Evolutionary conservation across 92 coral and sea anemone species (phyloP), one percentile per base, ranked within the genome.

Genomic region (Galaxea fascicularis): DNA sequence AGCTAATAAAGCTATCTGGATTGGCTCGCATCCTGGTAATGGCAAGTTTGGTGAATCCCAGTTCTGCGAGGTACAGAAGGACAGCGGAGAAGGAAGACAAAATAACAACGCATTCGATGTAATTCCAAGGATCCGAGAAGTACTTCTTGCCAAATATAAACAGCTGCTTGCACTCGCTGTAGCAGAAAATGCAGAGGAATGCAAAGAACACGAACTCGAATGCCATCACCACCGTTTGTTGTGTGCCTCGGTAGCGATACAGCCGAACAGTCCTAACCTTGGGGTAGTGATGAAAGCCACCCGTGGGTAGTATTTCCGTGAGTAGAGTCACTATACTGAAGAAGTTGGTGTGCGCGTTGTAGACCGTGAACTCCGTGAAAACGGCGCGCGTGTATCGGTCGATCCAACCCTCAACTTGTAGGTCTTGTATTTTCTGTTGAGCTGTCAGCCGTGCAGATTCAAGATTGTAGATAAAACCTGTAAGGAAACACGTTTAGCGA

Each of bases 381-480:
- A 95, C 73, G 29, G 95, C 98, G 0, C 98, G 92, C 60, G 95
- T 95, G 59, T 91, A 82, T 15, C 96, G 94, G 76, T 95, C 96
- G 17, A 95, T 88, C 98, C 98, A 95, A 51, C 71, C 86, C 12
- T 79, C 76, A 17, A 79, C 65, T 73, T 95, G 95, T 63, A 93
- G 85, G 17, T 47, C 66, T 70, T 86, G 93, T 64, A 88, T 86
- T 45, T 74, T 85, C 71, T 86, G 80, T 58, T 93, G 71, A 9
- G 95, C 68, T 20, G 70, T 71, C 9, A 92, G 66, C 41, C 95
- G 82, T 25, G 65, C 68, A 56, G 90, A 83, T 56, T 87, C 95
- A 28, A 95, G 59, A 83, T 95, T 90, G 9, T 90, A 94, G 20
- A 95, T 91, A 77, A 93, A 95, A 26, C 98, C 98, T 95, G 86